phyloP scores from a whole-genome alignment of 37 sponge, comb jelly and placozoan genomes.

The Geodia barretti region DNA sequence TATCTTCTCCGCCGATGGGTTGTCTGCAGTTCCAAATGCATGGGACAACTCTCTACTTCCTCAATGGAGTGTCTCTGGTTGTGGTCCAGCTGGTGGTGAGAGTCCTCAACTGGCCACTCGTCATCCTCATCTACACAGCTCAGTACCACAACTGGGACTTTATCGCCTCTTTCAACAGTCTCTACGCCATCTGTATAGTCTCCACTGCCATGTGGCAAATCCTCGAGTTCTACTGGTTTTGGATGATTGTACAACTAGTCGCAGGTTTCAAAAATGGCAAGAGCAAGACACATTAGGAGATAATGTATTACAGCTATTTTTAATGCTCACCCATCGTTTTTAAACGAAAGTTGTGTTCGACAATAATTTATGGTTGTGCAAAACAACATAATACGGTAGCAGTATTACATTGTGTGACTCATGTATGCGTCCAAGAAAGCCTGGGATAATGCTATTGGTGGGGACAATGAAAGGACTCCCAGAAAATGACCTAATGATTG shows the following conservation, averaged over 20 bases:
- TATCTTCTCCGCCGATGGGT: no score
- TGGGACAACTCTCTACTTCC: constrained; percentile 7
- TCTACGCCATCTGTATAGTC: constrained; percentile 10
- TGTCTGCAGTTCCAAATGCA: constrained; percentile 19
- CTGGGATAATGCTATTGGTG: no score
- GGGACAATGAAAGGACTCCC: no score
- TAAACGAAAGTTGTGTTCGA: no score
- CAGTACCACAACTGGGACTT: constrained; percentile 40
- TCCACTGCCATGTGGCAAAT: background rate
- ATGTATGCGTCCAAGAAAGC: background rate
- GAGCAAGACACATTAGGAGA: background rate
- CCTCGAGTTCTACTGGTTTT: constrained; percentile 31
- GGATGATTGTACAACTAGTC: constrained; percentile 5
- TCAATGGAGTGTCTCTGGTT: constrained; percentile 28
- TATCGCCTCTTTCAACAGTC: background rate
- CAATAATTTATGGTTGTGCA: no score
- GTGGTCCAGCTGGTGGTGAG: constrained; percentile 11
- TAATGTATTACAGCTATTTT: no score
- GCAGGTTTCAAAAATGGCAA: background rate
- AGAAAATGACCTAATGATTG: no score
- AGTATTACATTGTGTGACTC: background rate
- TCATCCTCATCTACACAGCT: constrained; percentile 25
- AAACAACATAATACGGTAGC: background rate
- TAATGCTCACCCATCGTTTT: no score
- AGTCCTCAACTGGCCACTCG: constrained; percentile 25